Base-by-base conservation (phyloP, 2,888 invertebrate species). In the Tineola bisselliella region DNA sequence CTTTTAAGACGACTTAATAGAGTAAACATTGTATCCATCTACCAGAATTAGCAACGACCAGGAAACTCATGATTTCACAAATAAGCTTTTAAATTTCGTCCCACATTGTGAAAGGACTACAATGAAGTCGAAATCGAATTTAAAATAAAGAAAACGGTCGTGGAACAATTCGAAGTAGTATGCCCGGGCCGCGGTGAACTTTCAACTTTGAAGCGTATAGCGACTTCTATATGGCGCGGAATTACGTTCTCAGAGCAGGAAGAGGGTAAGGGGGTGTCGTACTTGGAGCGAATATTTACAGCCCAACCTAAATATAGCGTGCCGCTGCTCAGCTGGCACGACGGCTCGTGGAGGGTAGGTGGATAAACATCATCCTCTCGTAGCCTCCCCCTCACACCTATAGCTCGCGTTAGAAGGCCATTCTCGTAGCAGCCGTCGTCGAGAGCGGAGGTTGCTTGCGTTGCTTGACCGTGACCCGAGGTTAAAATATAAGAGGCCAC, bases 71-170 rank as follows among this genome's bases (percentile, higher is more conserved):
- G 38, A 38, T 38, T 25, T 25, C 25, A 25, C 38, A 10, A 12
- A 48, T 3, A 48, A 18, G 6, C 2, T 8, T 18, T 4, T 10
- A 79, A 81, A 79, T 81, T 79, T 75, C 75, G 76, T 38, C 66
- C 70, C 69, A 68, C 72, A 75, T 81, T 77, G 71, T 73, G 74
- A 80, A 59, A 75, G 74, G 76, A 74, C 69, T 83, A 87, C 84
- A 88, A 84, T 84, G 78, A 82, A 83, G 87, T 89, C 88, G 89
- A 88, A 81, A 89, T 87, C 78, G 77, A 81, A 82, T 84, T 84
- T 84, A 80, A n/a, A 86, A 86, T 84, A 86, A 86, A 84, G 83
- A 84, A 74, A 83, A 72, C 81, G 76, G 77, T 82, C 73, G 59
- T 69, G 73, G 75, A 79, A 81, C 80, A 77, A 78, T 73, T 76